Evolutionary conservation across 2,888 invertebrate species (phyloP), one percentile per base, ranked within the genome.

Genomic region (Prosopocoilus inquinatus): DNA sequence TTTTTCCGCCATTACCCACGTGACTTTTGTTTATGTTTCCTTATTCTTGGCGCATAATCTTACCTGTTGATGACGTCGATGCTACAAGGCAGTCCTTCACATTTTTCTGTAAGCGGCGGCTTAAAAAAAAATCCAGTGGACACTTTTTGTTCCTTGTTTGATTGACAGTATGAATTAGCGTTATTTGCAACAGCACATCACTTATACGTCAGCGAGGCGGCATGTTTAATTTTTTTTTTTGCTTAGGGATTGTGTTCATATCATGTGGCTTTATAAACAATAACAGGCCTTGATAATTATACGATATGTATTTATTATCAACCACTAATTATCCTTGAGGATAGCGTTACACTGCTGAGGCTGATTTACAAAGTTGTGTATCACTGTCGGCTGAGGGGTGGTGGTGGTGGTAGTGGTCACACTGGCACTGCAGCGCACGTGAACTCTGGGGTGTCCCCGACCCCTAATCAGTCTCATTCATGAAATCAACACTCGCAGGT

Each of bases 261-360:
- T 13, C 16, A 41, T 15, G 15, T 41, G 41, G 15, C 15, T 16
- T n/a, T 15, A 41, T 41, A 41, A 41, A 41, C 12, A 41, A 41
- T 9, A 41, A 41, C 12, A 53, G 53, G 53, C 53, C 53, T 53
- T 53, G 53, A 53, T 48, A 39, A 55, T 50, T 50, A 50, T 46
- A 50, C 47, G 46, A 50, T 38, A 47, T 50, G 47, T 55, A 50
- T 55, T 50, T 53, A 53, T 46, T 55, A 59, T 59, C 54, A 55
- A 63, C 63, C 63, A 59, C 63, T 56, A 53, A 61, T 59, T 63
- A 63, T 61, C 63, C 63, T 63, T 63, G 63, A 58, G 57, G 55
- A 58, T 61, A 36, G 51, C 32, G 50, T 61, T 61, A 56, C 60
- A 59, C 58, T 54, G 60, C 33, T 59, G 55, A 47, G 55, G 50